Evolutionary conservation across 1,140 invertebrate genomes (phyloP), one percentile per base, ranked within the genome.

Genomic region (Bactericera cockerelli): DNA sequence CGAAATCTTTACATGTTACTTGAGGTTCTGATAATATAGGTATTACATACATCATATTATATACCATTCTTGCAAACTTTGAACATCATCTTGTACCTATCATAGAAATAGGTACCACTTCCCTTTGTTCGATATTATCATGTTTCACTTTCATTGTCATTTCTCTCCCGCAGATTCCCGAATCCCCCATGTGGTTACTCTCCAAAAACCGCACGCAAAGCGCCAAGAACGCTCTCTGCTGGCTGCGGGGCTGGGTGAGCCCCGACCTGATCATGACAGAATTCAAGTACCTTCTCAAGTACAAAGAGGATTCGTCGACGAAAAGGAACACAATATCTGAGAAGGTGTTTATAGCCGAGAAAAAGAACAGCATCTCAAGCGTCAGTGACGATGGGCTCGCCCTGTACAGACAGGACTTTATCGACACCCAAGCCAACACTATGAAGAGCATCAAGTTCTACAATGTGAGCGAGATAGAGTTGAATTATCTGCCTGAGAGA

Each of bases 181-280:
- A 84, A 70, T 80, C 81, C 1, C 82, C 83, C 26, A 70, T 81
- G 6, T 84, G 81, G 80, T 67, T 81, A 2, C 63, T 79, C 38
- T 71, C 72, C 10, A 72, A 74, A 65, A 73, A 75, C 10, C 65
- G 71, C 49, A 69, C 71, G 26, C 70, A 73, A 19, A 75, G 78
- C 19, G 76, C 77, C 0, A 61, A 73, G 22, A 70, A 70, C 56
- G 70, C 75, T 0, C 63, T 79, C 0, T 72, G 72, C 38, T 76
- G 74, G 69, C 67, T 78, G 0, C 69, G 77, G 2, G 77, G 77
- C 0, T 79, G 76, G 76, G 64, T 65, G 4, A 69, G 69, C 0
- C 68, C 70, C 4, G 69, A 74, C 2, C 65, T 70, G 4, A 73
- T 79, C 1, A 64, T 66, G 26, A 69, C 73, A 26, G 77, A 78